These are phyloP conservation scores for Microtus ochrogaster DNA, from an alignment of 2,113 vertebrate genomes.

Conservation along the genomic window DNA sequence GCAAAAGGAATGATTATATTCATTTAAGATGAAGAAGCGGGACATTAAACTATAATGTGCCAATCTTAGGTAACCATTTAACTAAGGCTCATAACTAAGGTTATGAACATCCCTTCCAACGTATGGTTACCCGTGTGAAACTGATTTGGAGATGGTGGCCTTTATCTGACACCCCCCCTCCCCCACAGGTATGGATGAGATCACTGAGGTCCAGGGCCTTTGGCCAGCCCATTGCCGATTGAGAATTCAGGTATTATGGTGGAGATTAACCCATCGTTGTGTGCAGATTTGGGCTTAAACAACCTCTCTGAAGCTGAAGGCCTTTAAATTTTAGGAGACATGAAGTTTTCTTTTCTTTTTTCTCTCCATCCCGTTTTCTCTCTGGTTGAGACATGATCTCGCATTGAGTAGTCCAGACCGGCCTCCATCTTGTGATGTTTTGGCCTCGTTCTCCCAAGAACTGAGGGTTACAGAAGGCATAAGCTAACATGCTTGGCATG, in stretches of 20 bases:
- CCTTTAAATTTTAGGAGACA: background rate
- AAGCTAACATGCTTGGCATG: background rate
- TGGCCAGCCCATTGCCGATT: too few species aligned
- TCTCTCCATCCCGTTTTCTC: too few species aligned
- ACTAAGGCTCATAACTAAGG: too few species aligned
- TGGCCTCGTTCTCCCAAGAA: too few species aligned
- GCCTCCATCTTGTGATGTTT: background rate
- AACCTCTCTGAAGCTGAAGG: background rate
- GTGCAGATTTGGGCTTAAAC: background rate
- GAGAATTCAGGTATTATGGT: background rate
- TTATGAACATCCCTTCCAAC: too few species aligned
- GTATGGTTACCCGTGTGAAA: fast-evolving
- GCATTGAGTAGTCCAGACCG: background rate
- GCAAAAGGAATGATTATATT: background rate
- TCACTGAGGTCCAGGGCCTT: background rate
- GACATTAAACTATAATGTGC: background rate
- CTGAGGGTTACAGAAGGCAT: background rate
- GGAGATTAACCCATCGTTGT: background rate
- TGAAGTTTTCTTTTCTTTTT: background rate
- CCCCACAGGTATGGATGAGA: background rate
- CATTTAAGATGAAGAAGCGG: background rate
- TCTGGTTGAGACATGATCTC: background rate
- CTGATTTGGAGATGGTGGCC: background rate
- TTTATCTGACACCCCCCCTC: too few species aligned
- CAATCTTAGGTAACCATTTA: background rate